Evolutionary conservation across 2,888 invertebrate species (phyloP).

Genomic region (Drosophila kanekoi): DNA sequence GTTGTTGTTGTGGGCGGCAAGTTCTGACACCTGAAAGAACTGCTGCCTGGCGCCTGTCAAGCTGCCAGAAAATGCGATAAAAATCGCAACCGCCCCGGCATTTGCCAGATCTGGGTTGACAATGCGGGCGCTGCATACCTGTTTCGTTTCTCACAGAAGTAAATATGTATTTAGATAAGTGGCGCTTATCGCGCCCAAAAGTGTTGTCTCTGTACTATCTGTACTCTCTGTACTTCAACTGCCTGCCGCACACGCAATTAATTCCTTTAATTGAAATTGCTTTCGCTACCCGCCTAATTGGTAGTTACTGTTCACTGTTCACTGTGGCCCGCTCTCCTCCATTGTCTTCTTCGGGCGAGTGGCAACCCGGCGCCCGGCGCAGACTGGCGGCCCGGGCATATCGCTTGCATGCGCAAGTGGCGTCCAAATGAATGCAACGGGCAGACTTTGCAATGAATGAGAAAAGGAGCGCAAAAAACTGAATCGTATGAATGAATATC

Average conservation of each 20-base stretch:
- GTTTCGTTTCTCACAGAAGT: constrained; percentile 27
- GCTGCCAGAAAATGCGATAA: constrained; percentile 58
- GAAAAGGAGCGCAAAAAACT: constrained; percentile 24
- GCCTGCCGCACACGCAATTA: constrained; percentile 75
- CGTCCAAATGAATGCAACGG: constrained; percentile 70
- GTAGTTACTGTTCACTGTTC: constrained; percentile 64
- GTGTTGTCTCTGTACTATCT: constrained; percentile 37
- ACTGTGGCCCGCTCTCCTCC: constrained; percentile 25
- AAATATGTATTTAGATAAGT: constrained; percentile 79
- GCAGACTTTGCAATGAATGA: constrained; percentile 48
- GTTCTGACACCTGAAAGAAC: constrained; percentile 49
- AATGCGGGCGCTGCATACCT: constrained; percentile 47
- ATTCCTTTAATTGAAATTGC: constrained; percentile 80
- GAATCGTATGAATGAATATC: constrained; percentile 58
- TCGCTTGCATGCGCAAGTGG: constrained; percentile 73
- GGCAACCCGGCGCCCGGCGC: constrained; percentile 5
- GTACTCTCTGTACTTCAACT: constrained; percentile 58
- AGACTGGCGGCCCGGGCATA: constrained; percentile 40
- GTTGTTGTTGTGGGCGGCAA: constrained; percentile 49
- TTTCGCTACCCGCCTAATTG: constrained; percentile 77
- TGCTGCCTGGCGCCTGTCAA: constrained; percentile 68
- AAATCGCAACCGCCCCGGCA: constrained; percentile 62
- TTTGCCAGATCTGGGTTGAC: constrained; percentile 18
- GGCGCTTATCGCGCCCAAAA: constrained; percentile 61
- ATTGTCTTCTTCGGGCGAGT: constrained; percentile 26